Evolutionary conservation across 2,888 invertebrate species (phyloP).

Genomic region (Cerceris ruficornis): DNA sequence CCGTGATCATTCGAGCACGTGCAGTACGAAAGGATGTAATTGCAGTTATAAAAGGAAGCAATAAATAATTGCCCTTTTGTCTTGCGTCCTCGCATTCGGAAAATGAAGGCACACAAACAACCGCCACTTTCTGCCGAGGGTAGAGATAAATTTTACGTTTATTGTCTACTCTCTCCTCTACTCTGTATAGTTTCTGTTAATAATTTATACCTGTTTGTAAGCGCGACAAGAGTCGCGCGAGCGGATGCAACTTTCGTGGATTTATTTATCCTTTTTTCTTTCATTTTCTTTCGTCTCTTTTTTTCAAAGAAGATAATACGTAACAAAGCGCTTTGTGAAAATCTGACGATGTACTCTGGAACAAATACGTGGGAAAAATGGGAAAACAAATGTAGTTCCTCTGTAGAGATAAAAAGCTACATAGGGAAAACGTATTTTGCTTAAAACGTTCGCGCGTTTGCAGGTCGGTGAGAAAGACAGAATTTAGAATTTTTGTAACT

Average conservation of each 20-base stretch:
- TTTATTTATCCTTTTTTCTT: background rate
- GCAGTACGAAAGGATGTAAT: slow-evolving; percentile 17
- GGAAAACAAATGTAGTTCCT: no score
- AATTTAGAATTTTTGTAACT: no score
- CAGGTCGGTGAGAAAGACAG: no score
- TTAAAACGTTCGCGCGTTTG: no score
- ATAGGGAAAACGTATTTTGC: no score
- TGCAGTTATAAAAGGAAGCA: slow-evolving; percentile 42
- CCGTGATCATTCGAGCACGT: background rate
- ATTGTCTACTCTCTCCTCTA: slow-evolving; percentile 29
- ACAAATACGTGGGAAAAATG: background rate
- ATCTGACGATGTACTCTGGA: background rate
- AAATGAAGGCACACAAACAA: slow-evolving; percentile 49
- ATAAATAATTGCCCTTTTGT: slow-evolving; percentile 38
- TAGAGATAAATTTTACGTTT: slow-evolving; percentile 55
- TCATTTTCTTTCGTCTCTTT: no score
- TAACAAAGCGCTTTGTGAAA: background rate
- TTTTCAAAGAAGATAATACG: background rate
- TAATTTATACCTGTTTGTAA: slow-evolving; percentile 28
- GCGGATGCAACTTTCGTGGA: background rate
- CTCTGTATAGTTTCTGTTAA: slow-evolving; percentile 17
- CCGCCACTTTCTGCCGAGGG: background rate
- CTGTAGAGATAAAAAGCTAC: no score
- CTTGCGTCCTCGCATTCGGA: slow-evolving; percentile 4
- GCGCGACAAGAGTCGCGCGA: background rate